Percentiles rank a stretch among this genome's conserved stretches.
Conservation (phyloP, 2,113 vertebrate genomes). For the Aptenodytes forsteri region DNA sequence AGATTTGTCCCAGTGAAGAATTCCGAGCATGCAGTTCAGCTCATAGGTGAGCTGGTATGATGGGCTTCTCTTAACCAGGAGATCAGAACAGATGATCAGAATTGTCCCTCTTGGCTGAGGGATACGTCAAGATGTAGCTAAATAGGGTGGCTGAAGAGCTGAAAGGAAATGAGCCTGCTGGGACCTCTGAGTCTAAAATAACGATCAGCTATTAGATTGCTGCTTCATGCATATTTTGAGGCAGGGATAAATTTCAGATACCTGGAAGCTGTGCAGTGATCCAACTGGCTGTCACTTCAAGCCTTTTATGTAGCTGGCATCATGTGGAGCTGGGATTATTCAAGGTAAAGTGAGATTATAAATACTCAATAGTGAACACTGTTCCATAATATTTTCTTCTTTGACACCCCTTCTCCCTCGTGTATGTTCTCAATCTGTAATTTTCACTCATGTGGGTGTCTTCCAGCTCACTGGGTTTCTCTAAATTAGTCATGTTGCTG, state of each 20-base stretch:
- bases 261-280: neutral
- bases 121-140: neutral
- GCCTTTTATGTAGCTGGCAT: neutral
- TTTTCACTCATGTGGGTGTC: neutral
- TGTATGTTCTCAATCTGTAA: neutral
- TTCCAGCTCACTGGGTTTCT: neutral
- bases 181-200: slow-evolving; percentile 15
- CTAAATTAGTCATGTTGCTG: neutral
- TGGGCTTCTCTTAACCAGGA: neutral
- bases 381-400: neutral
- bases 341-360: neutral
- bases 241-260: neutral
- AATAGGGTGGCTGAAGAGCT: neutral
- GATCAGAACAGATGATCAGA: neutral
- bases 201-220: neutral
- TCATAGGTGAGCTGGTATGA: neutral
- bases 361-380: neutral
- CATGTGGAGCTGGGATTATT: neutral
- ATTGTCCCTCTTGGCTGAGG: neutral
- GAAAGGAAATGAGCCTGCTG: neutral
- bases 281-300: neutral
- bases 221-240: neutral
- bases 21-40: neutral
- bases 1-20: neutral
- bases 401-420: neutral